Conservation (phyloP, 2,797 vertebrate genomes). For the Anas bernieri region DNA sequence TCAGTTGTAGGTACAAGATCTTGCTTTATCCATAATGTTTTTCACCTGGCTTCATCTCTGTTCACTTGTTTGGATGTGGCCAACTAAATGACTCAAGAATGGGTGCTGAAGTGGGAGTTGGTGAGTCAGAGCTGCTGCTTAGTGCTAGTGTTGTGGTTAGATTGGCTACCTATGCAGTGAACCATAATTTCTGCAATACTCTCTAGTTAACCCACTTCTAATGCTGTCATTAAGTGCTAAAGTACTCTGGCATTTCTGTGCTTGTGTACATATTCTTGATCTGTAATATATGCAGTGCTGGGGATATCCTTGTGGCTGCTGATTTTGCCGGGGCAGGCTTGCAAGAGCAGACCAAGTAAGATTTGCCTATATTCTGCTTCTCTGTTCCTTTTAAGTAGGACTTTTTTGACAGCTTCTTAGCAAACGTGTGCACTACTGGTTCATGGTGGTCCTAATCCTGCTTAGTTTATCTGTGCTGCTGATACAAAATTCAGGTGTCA, state of each 20-base stretch:
- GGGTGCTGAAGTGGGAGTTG: constrained; percentile 20
- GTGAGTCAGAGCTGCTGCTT: constrained; percentile 40
- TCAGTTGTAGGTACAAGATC: constrained; percentile 43
- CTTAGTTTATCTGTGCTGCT: not conserved
- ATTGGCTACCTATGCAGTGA: constrained; percentile 17
- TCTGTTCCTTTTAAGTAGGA: not conserved
- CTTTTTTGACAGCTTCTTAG: not conserved
- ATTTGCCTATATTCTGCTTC: not conserved
- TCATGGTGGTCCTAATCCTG: not conserved
- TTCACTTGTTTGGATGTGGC: constrained; percentile 6
- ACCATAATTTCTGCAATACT: constrained; percentile 32
- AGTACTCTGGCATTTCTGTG: constrained; percentile 14
- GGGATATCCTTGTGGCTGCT: not conserved
- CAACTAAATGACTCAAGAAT: not conserved
- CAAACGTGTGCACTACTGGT: not conserved
- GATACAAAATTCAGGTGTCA: not conserved
- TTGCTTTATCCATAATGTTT: constrained; percentile 1
- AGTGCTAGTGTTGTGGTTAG: not conserved
- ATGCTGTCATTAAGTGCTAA: constrained; percentile 33
- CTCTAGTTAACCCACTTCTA: constrained; percentile 21
- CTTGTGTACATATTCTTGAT: not conserved
- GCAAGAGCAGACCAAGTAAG: not conserved
- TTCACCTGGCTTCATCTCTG: constrained; percentile 3
- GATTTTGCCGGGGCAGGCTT: not conserved
- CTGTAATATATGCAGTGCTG: not conserved